Conservation (phyloP, 2,113 vertebrate species). For the Geococcyx californianus region DNA sequence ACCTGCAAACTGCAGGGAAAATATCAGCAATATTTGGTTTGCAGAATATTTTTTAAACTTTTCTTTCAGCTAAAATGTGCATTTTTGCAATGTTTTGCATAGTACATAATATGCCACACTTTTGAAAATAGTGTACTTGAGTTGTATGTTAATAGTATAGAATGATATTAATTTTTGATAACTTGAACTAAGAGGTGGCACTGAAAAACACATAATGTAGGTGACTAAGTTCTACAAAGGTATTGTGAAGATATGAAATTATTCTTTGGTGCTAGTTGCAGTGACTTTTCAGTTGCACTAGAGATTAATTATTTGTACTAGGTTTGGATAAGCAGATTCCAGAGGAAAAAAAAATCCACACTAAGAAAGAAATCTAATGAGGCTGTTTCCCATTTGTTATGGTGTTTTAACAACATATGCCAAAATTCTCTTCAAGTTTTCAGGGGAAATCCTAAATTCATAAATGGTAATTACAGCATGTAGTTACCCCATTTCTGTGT, state of each 20-base stretch:
- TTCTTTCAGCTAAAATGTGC: background rate
- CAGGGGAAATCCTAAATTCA: background rate
- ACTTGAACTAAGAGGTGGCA: background rate
- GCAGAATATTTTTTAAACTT: background rate
- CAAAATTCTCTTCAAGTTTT: background rate
- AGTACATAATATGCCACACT: background rate
- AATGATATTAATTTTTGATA: background rate
- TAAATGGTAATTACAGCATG: background rate
- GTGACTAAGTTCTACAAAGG: background rate
- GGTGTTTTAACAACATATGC: background rate
- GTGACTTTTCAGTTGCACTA: background rate
- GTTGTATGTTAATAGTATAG: background rate
- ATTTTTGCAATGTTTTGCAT: background rate
- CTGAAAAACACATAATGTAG: background rate
- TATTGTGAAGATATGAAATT: background rate
- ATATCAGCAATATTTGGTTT: background rate
- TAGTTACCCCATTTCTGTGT: background rate
- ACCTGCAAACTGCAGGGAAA: background rate
- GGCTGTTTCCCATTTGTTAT: background rate
- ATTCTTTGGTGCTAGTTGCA: background rate
- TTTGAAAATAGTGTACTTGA: background rate
- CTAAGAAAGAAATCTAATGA: background rate
- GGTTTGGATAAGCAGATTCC: background rate
- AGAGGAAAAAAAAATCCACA: background rate
- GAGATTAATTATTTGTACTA: background rate